Percentiles rank a stretch among this genome's conserved stretches.
Evolutionary conservation across 2,888 invertebrate species (phyloP).

Genomic region (Aspidapion aeneum): DNA sequence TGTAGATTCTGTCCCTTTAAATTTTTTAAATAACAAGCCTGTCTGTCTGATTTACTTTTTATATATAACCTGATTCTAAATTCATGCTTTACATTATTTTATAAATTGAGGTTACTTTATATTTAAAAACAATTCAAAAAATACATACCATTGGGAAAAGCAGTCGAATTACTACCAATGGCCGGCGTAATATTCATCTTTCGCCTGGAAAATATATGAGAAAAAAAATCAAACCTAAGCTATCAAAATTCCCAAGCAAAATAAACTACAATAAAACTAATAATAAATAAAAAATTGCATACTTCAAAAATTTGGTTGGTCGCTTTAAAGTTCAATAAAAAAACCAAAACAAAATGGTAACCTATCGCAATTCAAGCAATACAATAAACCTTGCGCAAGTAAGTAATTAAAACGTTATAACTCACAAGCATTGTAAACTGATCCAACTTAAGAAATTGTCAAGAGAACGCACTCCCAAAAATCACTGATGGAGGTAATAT

Average conservation of each 20-base stretch:
- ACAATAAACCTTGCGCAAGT: constrained; percentile 11
- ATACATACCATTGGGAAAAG: constrained; percentile 3
- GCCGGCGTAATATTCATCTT: constrained; percentile 10
- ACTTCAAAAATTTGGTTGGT: too few relatives aligned
- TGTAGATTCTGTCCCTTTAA: too few relatives aligned
- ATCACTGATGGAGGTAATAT: too few relatives aligned
- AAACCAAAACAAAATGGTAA: background rate
- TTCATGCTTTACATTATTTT: too few relatives aligned
- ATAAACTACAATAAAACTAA: background rate
- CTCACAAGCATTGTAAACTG: constrained; percentile 37
- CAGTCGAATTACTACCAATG: background rate
- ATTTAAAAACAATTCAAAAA: background rate
- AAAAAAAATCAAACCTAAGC: constrained; percentile 3
- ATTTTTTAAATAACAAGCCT: too few relatives aligned
- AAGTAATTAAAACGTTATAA: constrained; percentile 14
- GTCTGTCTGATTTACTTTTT: too few relatives aligned
- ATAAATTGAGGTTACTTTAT: too few relatives aligned
- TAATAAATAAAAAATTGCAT: background rate
- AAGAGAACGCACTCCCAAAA: background rate
- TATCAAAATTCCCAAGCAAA: background rate
- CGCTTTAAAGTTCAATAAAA: background rate
- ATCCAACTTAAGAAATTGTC: background rate
- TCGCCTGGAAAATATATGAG: constrained; percentile 11
- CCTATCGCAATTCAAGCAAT: background rate
- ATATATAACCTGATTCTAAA: too few relatives aligned